These are phyloP conservation scores for Portevinia maculata DNA, from an alignment of 2,888 invertebrate genomes.

Conservation along the genomic window DNA sequence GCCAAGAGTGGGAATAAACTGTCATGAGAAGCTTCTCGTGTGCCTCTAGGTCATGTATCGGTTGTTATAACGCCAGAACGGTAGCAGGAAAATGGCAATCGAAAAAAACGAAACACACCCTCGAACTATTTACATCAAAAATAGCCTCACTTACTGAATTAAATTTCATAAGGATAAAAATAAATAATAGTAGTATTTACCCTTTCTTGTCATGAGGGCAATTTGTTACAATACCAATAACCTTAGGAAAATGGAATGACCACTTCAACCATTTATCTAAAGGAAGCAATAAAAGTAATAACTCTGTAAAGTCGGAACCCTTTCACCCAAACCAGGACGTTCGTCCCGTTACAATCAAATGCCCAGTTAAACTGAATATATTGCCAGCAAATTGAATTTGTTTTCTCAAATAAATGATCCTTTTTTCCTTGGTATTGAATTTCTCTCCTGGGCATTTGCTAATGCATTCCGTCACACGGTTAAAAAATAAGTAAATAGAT, in stretches of 20 bases:
- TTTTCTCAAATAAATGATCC: constrained; percentile 49
- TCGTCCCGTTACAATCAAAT: constrained; percentile 53
- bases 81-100: too few species aligned
- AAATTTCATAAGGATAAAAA: not conserved
- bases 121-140: too few species aligned
- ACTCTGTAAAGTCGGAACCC: constrained; percentile 58
- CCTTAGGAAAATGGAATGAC: constrained; percentile 34
- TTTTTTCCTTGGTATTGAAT: constrained; percentile 39
- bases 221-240: constrained; percentile 35
- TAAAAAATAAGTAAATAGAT: constrained; percentile 46
- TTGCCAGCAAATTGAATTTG: constrained; percentile 68
- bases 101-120: too few species aligned
- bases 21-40: too few species aligned
- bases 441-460: constrained; percentile 62
- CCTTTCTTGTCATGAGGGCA: constrained; percentile 10
- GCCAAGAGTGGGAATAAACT: too few species aligned
- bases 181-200: constrained; percentile 16
- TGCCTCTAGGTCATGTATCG: too few species aligned
- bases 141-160: too few species aligned
- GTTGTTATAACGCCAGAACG: too few species aligned
- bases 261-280: constrained; percentile 49
- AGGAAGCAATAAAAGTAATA: constrained; percentile 68
- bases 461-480: constrained; percentile 54
- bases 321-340: constrained; percentile 37
- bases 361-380: constrained; percentile 69